Base-by-base conservation (phyloP, 2,888 invertebrate species). In the Geophilus truncorum region DNA sequence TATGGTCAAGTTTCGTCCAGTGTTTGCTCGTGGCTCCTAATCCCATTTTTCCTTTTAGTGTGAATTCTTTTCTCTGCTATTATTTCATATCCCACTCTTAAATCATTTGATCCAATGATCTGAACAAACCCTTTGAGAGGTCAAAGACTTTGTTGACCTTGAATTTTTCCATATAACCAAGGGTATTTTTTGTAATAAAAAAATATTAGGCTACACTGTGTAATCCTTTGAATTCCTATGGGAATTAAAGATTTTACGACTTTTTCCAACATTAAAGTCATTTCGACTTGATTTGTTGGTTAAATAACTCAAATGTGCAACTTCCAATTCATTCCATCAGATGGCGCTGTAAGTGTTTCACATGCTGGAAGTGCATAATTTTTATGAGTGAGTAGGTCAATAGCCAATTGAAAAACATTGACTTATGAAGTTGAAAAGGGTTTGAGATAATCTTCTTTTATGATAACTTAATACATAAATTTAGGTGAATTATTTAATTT, bases 211-310 rank as follows among this genome's bases (percentile, higher is more conserved):
- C 23, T 70, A 25, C 25, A 28, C 10, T 70, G 28, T 70, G 15
- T 70, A 70, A 70, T 23, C 28, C 70, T 70, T 70, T 70, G 70
- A 70, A 70, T 70, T 70, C 18, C 51, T 51, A 51, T 51, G 51
- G 18, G 51, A 51, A 51, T 18, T 51, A n/a, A 51, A 51, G 18
- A 51, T 51, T 51, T 51, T 51, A 51, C 6, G 51, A 6, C 18
- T 18, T 51, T 18, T n/a, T 51, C 21, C 21, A 21, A 51, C n/a
- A 7, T 51, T 51, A 7, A 51, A n/a, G n/a, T n/a, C n/a, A n/a
- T n/a, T n/a, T n/a, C n/a, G n/a, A n/a, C n/a, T n/a, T n/a, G n/a
- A n/a, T n/a, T n/a, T n/a, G n/a, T n/a, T n/a, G n/a, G n/a, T n/a
- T n/a, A n/a, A n/a, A n/a, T n/a, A n/a, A n/a, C n/a, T n/a, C n/a